Base-by-base conservation (phyloP, 1,140 invertebrate genomes). In the Drosophila jambulina region DNA sequence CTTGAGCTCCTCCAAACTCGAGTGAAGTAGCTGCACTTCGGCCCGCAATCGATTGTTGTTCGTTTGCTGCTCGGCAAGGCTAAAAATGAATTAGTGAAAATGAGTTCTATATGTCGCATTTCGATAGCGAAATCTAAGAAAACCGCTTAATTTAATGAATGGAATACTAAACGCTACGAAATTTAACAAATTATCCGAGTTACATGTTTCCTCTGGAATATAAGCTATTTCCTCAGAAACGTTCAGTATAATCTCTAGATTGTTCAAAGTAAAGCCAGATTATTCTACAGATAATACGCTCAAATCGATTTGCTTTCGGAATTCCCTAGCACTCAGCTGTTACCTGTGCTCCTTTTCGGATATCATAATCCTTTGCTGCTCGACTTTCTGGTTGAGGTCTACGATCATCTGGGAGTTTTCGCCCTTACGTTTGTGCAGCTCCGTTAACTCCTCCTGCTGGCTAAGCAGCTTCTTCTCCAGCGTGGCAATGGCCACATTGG, bases 391-490 rank as follows among this genome's bases (percentile, higher is more conserved):
- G 94, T 97, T 98, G 4, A 99, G 94, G 93, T 97, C 97, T 49
- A 99, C 96, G 64, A 99, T 97, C 93, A 98, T 96, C 92, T 99
- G 98, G 1, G 97, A 95, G 94, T 98, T 97, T 93, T 99, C 98
- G 56, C 98, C 97, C 93, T 97, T 95, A 60, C 96, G 95, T 83
- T 96, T 95, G 91, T 98, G 98, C 32, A 99, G 92, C 59, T 97
- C 97, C 10, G 98, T 98, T 6, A 99, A 93, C 93, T 99, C 98
- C 94, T 99, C 98, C 92, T 98, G 97, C 91, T 98, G 95, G 21
- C 94, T 94, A 57, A 98, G 93, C 32, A 98, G 92, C 93, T 98
- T 98, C 80, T 98, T 97, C 93, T 98, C 97, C 49, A 98, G 93
- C 25, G 94, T 94, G 80, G 95, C 94, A 70, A 91, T 91, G 74